Conservation (phyloP, 2,113 vertebrate genomes). For the Rallus limicola region DNA sequence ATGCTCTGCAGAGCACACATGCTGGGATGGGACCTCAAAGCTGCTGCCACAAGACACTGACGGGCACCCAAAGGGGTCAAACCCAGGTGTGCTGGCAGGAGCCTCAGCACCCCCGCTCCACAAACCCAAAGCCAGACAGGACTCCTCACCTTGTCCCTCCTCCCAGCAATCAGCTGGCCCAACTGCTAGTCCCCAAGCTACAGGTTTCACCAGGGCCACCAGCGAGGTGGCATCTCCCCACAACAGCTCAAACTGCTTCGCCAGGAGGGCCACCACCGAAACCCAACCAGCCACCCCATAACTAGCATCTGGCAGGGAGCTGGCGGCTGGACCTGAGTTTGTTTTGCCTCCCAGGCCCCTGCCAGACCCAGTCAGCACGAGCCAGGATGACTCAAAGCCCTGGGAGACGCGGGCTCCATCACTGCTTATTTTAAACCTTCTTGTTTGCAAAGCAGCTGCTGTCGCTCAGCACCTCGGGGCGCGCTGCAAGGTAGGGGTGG, state of each 20-base stretch:
- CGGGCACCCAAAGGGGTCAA: not conserved
- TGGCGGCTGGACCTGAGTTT: not conserved
- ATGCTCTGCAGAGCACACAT: no score
- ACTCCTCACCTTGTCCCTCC: not conserved
- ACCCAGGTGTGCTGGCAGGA: not conserved
- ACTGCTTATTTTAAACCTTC: not conserved
- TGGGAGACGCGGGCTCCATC: not conserved
- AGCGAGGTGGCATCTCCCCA: not conserved
- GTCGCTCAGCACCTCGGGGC: accelerated
- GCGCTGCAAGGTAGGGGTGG: not conserved
- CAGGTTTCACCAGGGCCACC: not conserved
- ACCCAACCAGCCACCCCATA: not conserved
- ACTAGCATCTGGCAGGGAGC: not conserved
- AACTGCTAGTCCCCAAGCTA: not conserved
- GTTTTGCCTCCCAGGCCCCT: slow-evolving; percentile 14
- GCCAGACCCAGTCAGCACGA: not conserved
- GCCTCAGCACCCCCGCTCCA: not conserved
- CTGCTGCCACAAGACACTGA: no score
- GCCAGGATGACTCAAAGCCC: slow-evolving; percentile 27
- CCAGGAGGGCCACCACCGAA: not conserved
- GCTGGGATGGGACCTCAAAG: no score
- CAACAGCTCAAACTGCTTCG: not conserved
- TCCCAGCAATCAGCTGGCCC: not conserved
- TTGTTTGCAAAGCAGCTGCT: not conserved
- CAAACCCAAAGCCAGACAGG: not conserved